phyloP scores from a whole-genome alignment of 2,797 vertebrate genomes.

The Dallia pectoralis region DNA sequence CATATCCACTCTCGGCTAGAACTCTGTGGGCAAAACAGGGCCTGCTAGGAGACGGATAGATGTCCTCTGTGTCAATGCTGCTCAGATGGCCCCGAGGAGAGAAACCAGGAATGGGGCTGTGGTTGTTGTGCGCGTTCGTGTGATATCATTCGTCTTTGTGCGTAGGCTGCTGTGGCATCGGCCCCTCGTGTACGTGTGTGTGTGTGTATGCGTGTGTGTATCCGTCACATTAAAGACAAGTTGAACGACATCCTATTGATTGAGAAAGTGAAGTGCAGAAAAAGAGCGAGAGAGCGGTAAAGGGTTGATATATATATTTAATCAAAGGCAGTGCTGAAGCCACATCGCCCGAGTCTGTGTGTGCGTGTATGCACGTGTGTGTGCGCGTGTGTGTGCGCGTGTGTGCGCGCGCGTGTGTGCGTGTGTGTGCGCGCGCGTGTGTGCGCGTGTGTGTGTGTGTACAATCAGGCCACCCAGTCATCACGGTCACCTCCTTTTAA shows the following conservation, averaged over 20 bases:
- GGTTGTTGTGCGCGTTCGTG: background rate
- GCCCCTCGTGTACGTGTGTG: background rate
- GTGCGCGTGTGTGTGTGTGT: background rate
- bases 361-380: conserved; percentile 21
- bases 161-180: background rate
- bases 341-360: background rate
- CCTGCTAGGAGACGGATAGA: conserved; percentile 52
- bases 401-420: too few relatives aligned
- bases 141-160: background rate
- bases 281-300: conserved; percentile 1
- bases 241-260: conserved; percentile 1
- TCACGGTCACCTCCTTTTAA: too few relatives aligned
- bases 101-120: conserved; percentile 15
- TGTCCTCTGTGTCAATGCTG: conserved; percentile 36
- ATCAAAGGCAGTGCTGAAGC: background rate
- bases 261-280: conserved; percentile 3
- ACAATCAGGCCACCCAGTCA: too few relatives aligned
- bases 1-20: conserved; percentile 33
- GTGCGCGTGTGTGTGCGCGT: too few relatives aligned
- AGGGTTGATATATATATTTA: conserved; percentile 24
- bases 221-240: background rate
- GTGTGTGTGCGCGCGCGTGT: too few relatives aligned
- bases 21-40: conserved; percentile 33
- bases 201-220: background rate
- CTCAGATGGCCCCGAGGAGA: conserved; percentile 17